Evolutionary conservation across 1,140 invertebrate species (phyloP).

Genomic region (Bombus turneri): DNA sequence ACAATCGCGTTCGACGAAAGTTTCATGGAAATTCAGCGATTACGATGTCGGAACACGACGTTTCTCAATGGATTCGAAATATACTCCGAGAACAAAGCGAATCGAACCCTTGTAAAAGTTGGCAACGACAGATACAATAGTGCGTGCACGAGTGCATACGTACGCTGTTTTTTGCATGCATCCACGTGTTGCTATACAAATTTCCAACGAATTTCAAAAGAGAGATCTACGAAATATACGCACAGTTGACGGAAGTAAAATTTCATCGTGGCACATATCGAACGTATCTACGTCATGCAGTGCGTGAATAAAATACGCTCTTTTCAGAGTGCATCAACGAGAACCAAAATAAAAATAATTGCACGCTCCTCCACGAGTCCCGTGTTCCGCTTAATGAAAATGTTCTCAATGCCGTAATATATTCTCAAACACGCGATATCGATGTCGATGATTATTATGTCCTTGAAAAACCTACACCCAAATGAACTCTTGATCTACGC

Average conservation of each 20-base stretch:
- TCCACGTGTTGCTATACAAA: not conserved
- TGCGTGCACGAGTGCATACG: not conserved
- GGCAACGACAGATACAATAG: not conserved
- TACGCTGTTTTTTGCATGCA: no score
- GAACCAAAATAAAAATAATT: not conserved
- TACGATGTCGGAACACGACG: conserved; percentile 28
- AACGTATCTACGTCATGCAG: not conserved
- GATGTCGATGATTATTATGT: not conserved
- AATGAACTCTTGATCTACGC: not conserved
- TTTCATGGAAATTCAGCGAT: not conserved
- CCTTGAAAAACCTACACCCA: not conserved
- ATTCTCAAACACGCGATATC: not conserved
- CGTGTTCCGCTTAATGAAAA: not conserved
- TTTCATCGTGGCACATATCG: not conserved
- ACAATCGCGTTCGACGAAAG: conserved; percentile 11
- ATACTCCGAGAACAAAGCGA: not conserved
- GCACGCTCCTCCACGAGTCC: not conserved
- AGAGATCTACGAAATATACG: not conserved
- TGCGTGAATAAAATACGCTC: not conserved
- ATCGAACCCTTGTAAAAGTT: not conserved
- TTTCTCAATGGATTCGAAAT: conserved; percentile 30
- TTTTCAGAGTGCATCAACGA: not conserved
- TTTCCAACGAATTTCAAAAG: not conserved
- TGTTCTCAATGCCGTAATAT: no score
- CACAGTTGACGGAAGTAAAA: not conserved